Evolutionary conservation across 1,140 invertebrate species (phyloP), one percentile per base, ranked within the genome.

Genomic region (Drosophila bocki): DNA sequence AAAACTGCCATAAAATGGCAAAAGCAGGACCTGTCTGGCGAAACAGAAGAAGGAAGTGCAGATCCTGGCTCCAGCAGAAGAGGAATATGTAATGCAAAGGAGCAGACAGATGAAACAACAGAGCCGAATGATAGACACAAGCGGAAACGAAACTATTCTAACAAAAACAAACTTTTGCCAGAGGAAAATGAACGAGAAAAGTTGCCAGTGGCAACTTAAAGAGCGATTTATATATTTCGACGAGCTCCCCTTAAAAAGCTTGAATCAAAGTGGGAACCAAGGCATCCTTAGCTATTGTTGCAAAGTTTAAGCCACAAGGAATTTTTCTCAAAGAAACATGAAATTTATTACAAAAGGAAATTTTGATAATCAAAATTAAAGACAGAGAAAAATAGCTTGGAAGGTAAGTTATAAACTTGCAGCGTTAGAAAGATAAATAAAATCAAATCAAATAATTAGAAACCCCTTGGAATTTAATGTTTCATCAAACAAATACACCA

Each of bases 1-100:
- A 85, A 56, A 85, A 85, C 78, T 85, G 74, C 72, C 82, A 85
- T 85, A 72, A 85, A 84, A 84, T 74, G 58, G 59, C 59, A 72
- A 41, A 47, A 50, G 17, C 29, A 51, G 51, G 7, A 33, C 17
- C 17, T 37, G 51, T 9, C 51, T 37, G 33, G 17, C 7, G 51
- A 7, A 12, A 9, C 22, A 44, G 15, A 2, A 4, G 26, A 11
- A 37, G 75, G 74, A 62, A 33, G 59, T 35, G 7, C 56, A 37
- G 48, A 54, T 22, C 37, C 47, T 35, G 61, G 33, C 64, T 39
- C 64, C 61, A 37, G n/a, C 56, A 35, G 50, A 56, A n/a, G 42
- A 19, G n/a, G 54, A 47, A 59, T 45, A 70, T 71, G 42, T 50
- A 72, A 72, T 72, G 63, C 74, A 62, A 50, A 77, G 33, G 33